Conservation (phyloP, 2,888 invertebrate genomes). For the Eristalis intricaria region DNA sequence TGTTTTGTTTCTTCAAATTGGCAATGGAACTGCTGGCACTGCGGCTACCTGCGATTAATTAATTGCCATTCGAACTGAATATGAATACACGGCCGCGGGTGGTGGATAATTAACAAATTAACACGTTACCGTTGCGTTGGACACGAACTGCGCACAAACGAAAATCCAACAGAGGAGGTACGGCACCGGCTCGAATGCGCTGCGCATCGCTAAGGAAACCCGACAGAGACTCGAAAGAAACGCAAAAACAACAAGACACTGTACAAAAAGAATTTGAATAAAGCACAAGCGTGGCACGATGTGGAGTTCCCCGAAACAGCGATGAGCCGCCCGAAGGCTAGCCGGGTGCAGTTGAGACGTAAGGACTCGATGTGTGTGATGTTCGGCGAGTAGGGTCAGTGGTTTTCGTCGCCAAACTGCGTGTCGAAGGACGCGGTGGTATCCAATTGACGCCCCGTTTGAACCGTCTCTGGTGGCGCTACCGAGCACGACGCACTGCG, state of each 20-base stretch:
- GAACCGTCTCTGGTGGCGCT: constrained; percentile 35
- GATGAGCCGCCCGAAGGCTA: no score
- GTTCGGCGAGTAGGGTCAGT: background rate
- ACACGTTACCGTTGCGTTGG: constrained; percentile 48
- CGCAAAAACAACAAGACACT: no score
- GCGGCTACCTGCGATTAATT: constrained; percentile 7
- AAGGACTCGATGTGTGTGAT: background rate
- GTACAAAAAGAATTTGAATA: constrained; percentile 40
- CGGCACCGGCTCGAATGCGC: constrained; percentile 22
- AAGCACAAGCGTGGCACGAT: constrained; percentile 38
- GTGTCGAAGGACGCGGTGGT: background rate
- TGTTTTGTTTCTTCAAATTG: constrained; percentile 2
- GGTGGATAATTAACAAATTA: constrained; percentile 50
- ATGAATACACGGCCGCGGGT: constrained; percentile 12
- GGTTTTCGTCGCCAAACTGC: background rate
- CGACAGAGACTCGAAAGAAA: background rate
- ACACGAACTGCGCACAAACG: constrained; percentile 32
- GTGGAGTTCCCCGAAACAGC: background rate
- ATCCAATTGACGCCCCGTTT: constrained; percentile 52
- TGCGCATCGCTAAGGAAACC: constrained; percentile 41
- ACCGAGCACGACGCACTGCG: constrained; percentile 33
- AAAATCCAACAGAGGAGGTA: background rate
- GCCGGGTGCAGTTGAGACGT: no score
- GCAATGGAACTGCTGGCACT: constrained; percentile 10
- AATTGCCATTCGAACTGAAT: constrained; percentile 42